phyloP scores from a whole-genome alignment of 2,888 invertebrate genomes.

The Anarsia innoxiella region DNA sequence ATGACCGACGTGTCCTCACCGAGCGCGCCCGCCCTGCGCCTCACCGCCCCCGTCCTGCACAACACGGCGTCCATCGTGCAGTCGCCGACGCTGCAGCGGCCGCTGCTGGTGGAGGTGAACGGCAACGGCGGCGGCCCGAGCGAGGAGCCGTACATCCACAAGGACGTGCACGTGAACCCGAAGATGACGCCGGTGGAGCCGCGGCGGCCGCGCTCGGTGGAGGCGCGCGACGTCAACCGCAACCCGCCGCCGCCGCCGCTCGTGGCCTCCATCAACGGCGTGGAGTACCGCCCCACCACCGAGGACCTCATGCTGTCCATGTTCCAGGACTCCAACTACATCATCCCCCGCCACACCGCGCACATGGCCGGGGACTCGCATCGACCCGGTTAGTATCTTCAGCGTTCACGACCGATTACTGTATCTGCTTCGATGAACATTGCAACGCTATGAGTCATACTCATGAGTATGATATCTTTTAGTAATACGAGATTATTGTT shows the following conservation, averaged over 20 bases:
- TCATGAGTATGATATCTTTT: too few species aligned
- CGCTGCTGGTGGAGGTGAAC: constrained; percentile 57
- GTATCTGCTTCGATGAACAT: too few species aligned
- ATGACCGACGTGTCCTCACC: constrained; percentile 31
- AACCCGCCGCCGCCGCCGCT: constrained; percentile 61
- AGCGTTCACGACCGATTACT: too few species aligned
- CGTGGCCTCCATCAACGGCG: constrained; percentile 64
- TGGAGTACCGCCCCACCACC: constrained; percentile 66
- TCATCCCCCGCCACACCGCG: constrained; percentile 53
- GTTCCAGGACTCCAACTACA: constrained; percentile 66
- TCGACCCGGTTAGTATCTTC: constrained; percentile 46
- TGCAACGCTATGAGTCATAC: too few species aligned
- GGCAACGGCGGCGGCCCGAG: constrained; percentile 42
- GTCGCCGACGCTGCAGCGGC: constrained; percentile 57
- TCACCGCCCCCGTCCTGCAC: constrained; percentile 41
- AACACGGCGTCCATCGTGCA: constrained; percentile 43
- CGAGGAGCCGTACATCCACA: constrained; percentile 65
- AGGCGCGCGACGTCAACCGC: constrained; percentile 49
- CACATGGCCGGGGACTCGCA: constrained; percentile 59
- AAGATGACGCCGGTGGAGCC: constrained; percentile 69
- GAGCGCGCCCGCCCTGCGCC: constrained; percentile 12
- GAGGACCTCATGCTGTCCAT: constrained; percentile 65
- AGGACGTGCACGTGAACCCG: constrained; percentile 71
- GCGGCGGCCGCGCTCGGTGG: constrained; percentile 59
- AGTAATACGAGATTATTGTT: too few species aligned